These are phyloP conservation scores for Synanthedon myopaeformis DNA, from an alignment of 2,888 invertebrate species.

Conservation along the genomic window DNA sequence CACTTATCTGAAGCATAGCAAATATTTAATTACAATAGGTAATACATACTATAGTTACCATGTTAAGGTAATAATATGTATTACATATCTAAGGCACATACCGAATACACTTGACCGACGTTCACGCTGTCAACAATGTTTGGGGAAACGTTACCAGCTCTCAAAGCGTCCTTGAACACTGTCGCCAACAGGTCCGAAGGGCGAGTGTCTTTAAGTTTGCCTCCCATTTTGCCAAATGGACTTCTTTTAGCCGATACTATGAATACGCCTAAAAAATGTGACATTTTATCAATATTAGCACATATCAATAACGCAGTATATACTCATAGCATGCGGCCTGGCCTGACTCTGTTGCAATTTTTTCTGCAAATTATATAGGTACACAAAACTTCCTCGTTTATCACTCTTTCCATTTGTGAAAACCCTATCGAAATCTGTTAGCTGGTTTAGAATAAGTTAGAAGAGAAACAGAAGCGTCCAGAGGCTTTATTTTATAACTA, in stretches of 20 bases:
- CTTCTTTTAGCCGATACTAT: slow-evolving; percentile 96
- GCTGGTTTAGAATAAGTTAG: too few relatives aligned
- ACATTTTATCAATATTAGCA: too few relatives aligned
- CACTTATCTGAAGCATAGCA: slow-evolving; percentile 53
- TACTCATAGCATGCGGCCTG: too few relatives aligned
- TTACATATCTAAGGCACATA: neutral
- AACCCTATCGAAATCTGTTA: too few relatives aligned
- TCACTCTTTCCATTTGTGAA: too few relatives aligned
- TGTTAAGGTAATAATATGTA: neutral
- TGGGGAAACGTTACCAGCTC: slow-evolving; percentile 81
- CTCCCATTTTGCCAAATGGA: slow-evolving; percentile 95
- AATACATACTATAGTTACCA: slow-evolving; percentile 25
- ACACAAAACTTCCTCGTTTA: too few relatives aligned
- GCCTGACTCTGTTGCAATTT: too few relatives aligned
- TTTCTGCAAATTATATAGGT: too few relatives aligned
- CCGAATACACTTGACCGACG: slow-evolving; percentile 88
- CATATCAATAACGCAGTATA: too few relatives aligned
- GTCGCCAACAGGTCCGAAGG: slow-evolving; percentile 82
- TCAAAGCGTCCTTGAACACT: slow-evolving; percentile 83
- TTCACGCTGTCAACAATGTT: slow-evolving; percentile 88
- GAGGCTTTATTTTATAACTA: too few relatives aligned
- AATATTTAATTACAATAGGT: neutral
- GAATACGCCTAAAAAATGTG: slow-evolving; percentile 76
- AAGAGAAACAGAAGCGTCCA: too few relatives aligned
- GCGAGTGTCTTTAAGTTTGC: slow-evolving; percentile 76